Evolutionary conservation across 2,113 vertebrate species (phyloP).

Genomic region (Serilophus lunatus): DNA sequence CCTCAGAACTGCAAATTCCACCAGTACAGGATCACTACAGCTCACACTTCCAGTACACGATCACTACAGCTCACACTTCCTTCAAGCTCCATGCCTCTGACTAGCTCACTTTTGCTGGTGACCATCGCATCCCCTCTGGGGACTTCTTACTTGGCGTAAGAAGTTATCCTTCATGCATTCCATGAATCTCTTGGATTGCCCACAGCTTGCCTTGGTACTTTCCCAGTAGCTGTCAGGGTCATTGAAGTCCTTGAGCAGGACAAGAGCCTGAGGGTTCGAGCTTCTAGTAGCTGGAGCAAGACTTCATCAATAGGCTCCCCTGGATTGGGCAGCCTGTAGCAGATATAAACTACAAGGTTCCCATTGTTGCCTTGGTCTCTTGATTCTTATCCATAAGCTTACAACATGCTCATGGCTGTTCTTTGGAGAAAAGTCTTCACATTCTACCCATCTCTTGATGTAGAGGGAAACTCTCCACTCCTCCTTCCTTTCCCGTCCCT

Average conservation of each 20-base stretch:
- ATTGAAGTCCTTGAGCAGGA: not conserved
- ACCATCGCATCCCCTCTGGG: not conserved
- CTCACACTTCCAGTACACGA: not conserved
- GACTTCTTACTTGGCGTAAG: not conserved
- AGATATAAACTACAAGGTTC: not conserved
- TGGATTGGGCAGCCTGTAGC: not conserved
- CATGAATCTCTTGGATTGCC: not conserved
- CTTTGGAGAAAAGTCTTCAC: not conserved
- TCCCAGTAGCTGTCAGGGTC: not conserved
- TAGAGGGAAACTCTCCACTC: accelerated
- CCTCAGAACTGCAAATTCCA: not conserved
- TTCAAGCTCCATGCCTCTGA: not conserved
- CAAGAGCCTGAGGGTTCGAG: not conserved
- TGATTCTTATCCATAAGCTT: not conserved
- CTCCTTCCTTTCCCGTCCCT: not conserved
- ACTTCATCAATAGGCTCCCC: not conserved
- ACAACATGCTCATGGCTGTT: not conserved
- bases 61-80: not conserved
- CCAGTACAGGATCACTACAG: not conserved
- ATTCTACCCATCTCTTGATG: too few species aligned
- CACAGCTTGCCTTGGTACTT: not conserved
- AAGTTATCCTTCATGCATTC: not conserved
- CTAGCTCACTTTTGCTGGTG: not conserved
- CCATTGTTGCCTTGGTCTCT: not conserved
- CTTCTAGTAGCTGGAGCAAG: not conserved